phyloP scores from a whole-genome alignment of 2,888 invertebrate species.

The Temnothorax unifasciatus region DNA sequence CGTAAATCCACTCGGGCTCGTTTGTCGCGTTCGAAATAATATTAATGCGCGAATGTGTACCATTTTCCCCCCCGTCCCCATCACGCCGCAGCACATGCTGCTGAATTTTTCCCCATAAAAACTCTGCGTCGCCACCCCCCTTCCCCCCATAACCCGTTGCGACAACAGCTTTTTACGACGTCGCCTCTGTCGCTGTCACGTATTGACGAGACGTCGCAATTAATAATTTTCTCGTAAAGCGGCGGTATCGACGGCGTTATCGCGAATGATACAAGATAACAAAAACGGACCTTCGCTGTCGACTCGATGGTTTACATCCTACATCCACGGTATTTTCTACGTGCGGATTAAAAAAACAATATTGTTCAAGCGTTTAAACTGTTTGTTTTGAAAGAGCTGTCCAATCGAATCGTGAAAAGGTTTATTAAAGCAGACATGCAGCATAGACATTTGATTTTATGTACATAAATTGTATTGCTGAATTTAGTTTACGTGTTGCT shows the following conservation, averaged over 20 bases:
- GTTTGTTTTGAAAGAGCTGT: background rate
- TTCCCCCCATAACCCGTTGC: conserved; percentile 4
- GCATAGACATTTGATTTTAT: background rate
- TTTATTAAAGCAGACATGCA: conserved; percentile 20
- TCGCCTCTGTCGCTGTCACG: conserved; percentile 15
- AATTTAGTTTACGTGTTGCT: conserved; percentile 25
- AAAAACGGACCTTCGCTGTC: background rate
- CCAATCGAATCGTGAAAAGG: conserved; percentile 18
- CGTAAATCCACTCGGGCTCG: conserved; percentile 53
- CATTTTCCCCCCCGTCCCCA: no score
- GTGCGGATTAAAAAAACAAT: conserved; percentile 12
- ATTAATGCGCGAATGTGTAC: conserved; percentile 41
- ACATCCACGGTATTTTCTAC: background rate
- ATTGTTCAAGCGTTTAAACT: conserved; percentile 15
- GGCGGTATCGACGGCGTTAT: background rate
- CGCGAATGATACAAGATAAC: conserved; percentile 18
- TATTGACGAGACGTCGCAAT: conserved; percentile 41
- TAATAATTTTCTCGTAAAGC: conserved; percentile 26
- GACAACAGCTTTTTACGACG: conserved; percentile 50
- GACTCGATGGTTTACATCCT: background rate
- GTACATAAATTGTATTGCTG: conserved; percentile 21
- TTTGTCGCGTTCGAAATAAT: conserved; percentile 52
- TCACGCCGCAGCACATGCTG: background rate
- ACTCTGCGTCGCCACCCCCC: background rate
- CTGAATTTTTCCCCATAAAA: conserved; percentile 18